Evolutionary conservation across 2,888 invertebrate genomes (phyloP), one percentile per base, ranked within the genome.

Genomic region (Lasius platythorax): DNA sequence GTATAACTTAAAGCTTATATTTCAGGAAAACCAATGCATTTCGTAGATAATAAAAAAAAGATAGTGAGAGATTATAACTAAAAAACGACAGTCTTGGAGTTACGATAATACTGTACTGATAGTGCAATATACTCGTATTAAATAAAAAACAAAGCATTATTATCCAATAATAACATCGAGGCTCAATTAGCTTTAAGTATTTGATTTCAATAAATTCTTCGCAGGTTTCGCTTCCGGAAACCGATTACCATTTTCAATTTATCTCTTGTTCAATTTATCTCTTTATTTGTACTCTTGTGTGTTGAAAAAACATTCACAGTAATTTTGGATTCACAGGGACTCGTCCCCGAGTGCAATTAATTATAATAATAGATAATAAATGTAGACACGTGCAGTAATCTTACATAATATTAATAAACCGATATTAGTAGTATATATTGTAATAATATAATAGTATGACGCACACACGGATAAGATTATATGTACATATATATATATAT

Each of bases 211-310:
- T 58, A 58, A 73, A 73, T 9, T 11, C 53, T 15, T 58, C 56
- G 3, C 46, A 58, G 18, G 28, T 58, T 58, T 28, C 4, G 15
- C 53, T 72, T 8, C 8, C 46, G 33, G 53, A 70, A 70, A 70
- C 33, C 53, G 56, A 72, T 72, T 4, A 37, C 9, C 11, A 33
- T 37, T 72, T 70, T 37, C 72, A 72, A 72, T 72, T 58, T 73
- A 58, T 73, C 37, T 56, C 18, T 23, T 23, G 23, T 70, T 37
- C 72, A 72, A 72, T 72, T 56, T 73, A 58, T 73, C 37, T 56
- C 18, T 23, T 23, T 23, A 23, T 23, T 23, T 23, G 23, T 37
- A 5, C 37, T 37, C 37, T 5, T 37, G 37, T 37, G 37, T 37
- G 37, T 37, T 5, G 37, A 37, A 5, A 73, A 58, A 28, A 12